Base-by-base conservation (phyloP, 2,797 vertebrate species). In the Apogon hyalosoma region DNA sequence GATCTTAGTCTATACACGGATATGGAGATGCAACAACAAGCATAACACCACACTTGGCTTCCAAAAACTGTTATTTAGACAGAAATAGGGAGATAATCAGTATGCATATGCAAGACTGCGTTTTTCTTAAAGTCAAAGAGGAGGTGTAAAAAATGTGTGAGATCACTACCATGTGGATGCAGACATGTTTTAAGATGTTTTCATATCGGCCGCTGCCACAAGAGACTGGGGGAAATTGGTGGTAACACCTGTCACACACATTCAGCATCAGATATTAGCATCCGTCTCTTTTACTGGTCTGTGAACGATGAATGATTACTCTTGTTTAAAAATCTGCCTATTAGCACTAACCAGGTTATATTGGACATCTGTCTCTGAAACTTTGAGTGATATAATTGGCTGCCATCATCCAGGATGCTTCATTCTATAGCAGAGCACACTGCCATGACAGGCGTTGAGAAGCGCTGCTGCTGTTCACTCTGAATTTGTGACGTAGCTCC, bases 1-100 rank as follows among this genome's bases (percentile, higher is more conserved):
- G 90, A 93, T 92, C 88, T 92, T 91, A 88, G 91, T 93, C 92
- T 90, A 87, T 87, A 92, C 91, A 92, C 86, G 83, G 90, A 92
- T 85, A 79, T 79, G 79, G 84, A 86, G 88, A 90, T 77, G 83
- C 84, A 89, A 87, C 83, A 89, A 84, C 90, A 85, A 88, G 77
- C 82, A 88, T 76, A 87, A 89, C 87, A 88, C 87, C 90, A 88
- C 69, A 69, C 78, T 88, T 89, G 88, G 90, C 85, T 77, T 78
- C 75, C 79, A 72, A 74, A 88, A 88, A 77, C 77, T 80, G 85
- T 78, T 79, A 85, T 86, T 85, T 45, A 63, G 80, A 79, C 76
- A 39, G 73, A 88, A 90, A 87, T 80, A 87, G 80, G 78, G 43
- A 51, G 65, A 77, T 71, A 65, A 86, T 86, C 82, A 77, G 73